Evolutionary conservation across 1,140 invertebrate genomes (phyloP), one percentile per base, ranked within the genome.

Genomic region (Drosophila suzukii): DNA sequence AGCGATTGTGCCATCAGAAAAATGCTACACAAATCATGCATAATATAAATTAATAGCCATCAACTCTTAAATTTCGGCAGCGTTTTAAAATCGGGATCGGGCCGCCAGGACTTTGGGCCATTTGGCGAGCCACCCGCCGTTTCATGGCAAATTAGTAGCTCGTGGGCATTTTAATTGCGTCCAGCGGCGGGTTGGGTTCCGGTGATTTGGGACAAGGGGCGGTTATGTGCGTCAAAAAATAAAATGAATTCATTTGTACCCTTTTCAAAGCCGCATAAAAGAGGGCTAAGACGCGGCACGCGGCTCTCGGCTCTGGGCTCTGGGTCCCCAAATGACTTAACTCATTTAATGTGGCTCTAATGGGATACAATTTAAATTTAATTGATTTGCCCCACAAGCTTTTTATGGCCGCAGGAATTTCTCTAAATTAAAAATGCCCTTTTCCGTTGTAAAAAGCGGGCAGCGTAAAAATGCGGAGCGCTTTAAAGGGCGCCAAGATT

Each of bases 361-460:
- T 90, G 84, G 85, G 84, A 81, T 84, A 85, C 85, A 89, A 89
- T 89, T 89, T 89, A 90, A 90, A 89, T 89, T 89, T 89, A 89
- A 89, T 89, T 89, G 84, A 89, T 89, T 88, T 90, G 85, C 67
- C 78, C 59, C 57, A 78, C 83, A 79, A 89, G 62, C 62, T 82
- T 86, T 88, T 89, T 88, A 88, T 77, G 79, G 53, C 84, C 79
- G 57, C 79, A 83, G 70, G 68, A 85, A 88, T 88, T 86, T 86
- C 77, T 75, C 75, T 60, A 86, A 88, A 86, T 86, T 86, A 88
- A 86, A 84, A 86, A 86, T 79, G 70, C 75, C 78, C 61, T 60
- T 73, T 65, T 68, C 65, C 44, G 7, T 6, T 36, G 34, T 15
- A 34, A 34, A 34, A 34, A 34, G n/a, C 7, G 32, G 7, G 32